These are phyloP conservation scores for Cheilinus undulatus DNA, from an alignment of 2,113 vertebrate genomes.

Conservation along the genomic window DNA sequence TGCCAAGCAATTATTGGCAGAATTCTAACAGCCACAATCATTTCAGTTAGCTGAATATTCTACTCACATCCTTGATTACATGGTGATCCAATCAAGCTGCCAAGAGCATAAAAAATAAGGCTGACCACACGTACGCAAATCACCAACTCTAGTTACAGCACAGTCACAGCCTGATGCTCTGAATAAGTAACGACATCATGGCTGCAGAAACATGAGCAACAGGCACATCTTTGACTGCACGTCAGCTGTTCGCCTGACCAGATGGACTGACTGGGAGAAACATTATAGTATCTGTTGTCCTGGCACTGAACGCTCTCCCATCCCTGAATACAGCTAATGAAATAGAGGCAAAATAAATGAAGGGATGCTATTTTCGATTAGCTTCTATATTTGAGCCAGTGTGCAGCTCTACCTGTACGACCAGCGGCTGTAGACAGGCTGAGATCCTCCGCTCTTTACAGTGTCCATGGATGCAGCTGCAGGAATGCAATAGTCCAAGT, in stretches of 20 bases:
- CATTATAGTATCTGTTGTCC: not conserved
- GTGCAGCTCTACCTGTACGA: slow-evolving; percentile 81
- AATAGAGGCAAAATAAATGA: not conserved
- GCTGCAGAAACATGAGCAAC: slow-evolving; percentile 68
- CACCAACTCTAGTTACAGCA: slow-evolving; percentile 72
- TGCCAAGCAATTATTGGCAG: no score
- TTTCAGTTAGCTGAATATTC: slow-evolving; percentile 6
- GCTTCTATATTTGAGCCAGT: not conserved
- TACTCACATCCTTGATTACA: slow-evolving; percentile 21
- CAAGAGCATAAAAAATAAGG: not conserved
- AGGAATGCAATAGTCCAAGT: slow-evolving; percentile 45
- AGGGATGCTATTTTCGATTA: not conserved
- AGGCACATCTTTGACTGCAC: slow-evolving; percentile 42
- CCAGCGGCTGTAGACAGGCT: slow-evolving; percentile 83
- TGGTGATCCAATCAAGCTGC: slow-evolving; percentile 22
- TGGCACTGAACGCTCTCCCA: slow-evolving; percentile 14
- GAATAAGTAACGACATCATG: slow-evolving; percentile 77
- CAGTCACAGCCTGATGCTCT: slow-evolving; percentile 58
- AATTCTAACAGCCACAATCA: not conserved
- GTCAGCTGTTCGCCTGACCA: slow-evolving; percentile 3
- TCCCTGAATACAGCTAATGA: not conserved
- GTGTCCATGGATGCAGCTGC: slow-evolving; percentile 73
- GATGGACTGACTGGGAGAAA: slow-evolving; percentile 25
- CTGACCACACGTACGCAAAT: slow-evolving; percentile 26
- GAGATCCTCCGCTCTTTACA: slow-evolving; percentile 70